phyloP scores from a whole-genome alignment of 2,797 vertebrate genomes.

The Acestrorhynchus altus region DNA sequence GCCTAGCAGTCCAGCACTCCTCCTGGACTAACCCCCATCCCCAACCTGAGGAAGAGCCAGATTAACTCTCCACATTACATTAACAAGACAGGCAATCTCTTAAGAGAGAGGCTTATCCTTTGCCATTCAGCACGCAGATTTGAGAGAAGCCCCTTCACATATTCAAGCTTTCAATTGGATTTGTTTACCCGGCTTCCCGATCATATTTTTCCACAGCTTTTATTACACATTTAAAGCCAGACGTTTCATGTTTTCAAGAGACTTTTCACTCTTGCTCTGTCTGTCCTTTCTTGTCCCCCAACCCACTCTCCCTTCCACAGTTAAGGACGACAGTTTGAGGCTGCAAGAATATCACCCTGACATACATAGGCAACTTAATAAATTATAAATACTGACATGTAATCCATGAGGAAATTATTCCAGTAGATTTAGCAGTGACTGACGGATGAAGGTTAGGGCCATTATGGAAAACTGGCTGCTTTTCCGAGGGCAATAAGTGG shows the following conservation, averaged over 20 bases:
- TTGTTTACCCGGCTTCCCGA: conserved; percentile 40
- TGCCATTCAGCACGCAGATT: conserved; percentile 41
- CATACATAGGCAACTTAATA: conserved; percentile 54
- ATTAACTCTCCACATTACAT: conserved; percentile 54
- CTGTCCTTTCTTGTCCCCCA: conserved; percentile 26
- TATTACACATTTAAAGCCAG: conserved; percentile 50
- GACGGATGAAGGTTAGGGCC: conserved; percentile 60
- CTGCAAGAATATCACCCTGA: conserved; percentile 40
- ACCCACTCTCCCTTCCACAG: background rate
- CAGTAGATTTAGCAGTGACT: conserved; percentile 57
- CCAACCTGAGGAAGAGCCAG: conserved; percentile 30
- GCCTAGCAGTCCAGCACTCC: conserved; percentile 28
- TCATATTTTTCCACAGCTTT: conserved; percentile 55
- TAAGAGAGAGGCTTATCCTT: conserved; percentile 43
- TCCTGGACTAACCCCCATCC: conserved; percentile 38
- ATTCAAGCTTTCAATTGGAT: conserved; percentile 29
- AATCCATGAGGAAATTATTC: conserved; percentile 61
- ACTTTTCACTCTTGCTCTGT: background rate
- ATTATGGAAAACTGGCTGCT: conserved; percentile 61
- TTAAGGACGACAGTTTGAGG: conserved; percentile 24
- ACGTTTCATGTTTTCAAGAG: conserved; percentile 40
- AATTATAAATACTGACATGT: conserved; percentile 58
- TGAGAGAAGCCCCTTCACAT: conserved; percentile 32
- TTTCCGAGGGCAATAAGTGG: conserved; percentile 62
- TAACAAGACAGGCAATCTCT: conserved; percentile 53